Percentiles rank a stretch among this genome's conserved stretches.
phyloP scores from a whole-genome alignment of 1,140 invertebrate species.

The Dolichoris vasculosae region DNA sequence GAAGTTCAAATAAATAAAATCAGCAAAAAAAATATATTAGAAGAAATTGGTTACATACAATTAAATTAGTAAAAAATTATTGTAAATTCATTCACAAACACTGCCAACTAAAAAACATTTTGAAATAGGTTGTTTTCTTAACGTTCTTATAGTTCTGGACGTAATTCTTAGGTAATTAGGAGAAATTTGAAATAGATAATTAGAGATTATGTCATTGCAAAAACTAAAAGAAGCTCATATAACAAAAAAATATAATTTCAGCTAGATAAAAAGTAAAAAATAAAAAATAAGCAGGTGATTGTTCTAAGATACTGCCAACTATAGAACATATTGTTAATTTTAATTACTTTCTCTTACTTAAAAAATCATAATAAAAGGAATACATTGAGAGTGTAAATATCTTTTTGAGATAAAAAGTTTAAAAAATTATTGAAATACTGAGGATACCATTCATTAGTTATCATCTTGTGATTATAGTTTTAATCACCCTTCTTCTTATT shows the following conservation, averaged over 20 bases:
- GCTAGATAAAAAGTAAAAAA: slow-evolving; percentile 51
- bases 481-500: too few relatives aligned
- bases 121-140: slow-evolving; percentile 64
- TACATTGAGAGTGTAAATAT: too few relatives aligned
- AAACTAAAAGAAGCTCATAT: neutral
- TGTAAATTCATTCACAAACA: slow-evolving; percentile 68
- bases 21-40: too few relatives aligned
- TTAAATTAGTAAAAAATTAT: slow-evolving; percentile 56
- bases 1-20: slow-evolving; percentile 6
- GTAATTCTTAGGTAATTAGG: too few relatives aligned
- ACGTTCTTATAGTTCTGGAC: slow-evolving; percentile 1
- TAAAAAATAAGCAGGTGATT: slow-evolving; percentile 56
- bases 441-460: too few relatives aligned
- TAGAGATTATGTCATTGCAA: neutral
- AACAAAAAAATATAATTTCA: neutral
- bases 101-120: slow-evolving; percentile 67
- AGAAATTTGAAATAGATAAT: too few relatives aligned
- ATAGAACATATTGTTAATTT: neutral
- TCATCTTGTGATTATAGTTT: too few relatives aligned
- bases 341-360: neutral
- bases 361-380: neutral
- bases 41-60: too few relatives aligned
- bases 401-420: too few relatives aligned
- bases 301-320: slow-evolving; percentile 72
- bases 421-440: too few relatives aligned